Percentiles rank a stretch among this genome's conserved stretches.
phyloP scores from a whole-genome alignment of 2,888 invertebrate species.

The Dolichomitus sp. region DNA sequence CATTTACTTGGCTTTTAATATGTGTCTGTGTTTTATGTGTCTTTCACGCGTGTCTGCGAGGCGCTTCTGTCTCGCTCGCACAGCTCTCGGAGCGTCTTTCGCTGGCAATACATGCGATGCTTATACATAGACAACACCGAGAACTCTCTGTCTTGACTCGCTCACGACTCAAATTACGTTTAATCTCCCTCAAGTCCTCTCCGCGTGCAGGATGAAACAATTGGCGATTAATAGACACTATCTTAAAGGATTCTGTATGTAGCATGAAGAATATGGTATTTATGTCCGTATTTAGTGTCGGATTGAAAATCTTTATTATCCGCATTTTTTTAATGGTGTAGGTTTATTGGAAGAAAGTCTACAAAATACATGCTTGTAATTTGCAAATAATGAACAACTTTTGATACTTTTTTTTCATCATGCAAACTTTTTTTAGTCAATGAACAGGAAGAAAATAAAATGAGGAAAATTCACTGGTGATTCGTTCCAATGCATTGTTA shows the following conservation, averaged over 20 bases:
- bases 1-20: constrained; percentile 26
- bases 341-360: neutral
- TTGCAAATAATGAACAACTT: too few relatives aligned
- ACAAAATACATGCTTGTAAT: too few relatives aligned
- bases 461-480: too few relatives aligned
- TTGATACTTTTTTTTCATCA: too few relatives aligned
- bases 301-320: neutral
- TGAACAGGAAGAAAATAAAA: too few relatives aligned
- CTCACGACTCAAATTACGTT: constrained; percentile 30
- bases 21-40: constrained; percentile 8
- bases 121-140: neutral
- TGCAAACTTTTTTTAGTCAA: too few relatives aligned
- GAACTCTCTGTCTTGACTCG: constrained; percentile 1
- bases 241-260: neutral
- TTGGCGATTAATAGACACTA: constrained; percentile 18
- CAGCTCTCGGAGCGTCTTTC: constrained; percentile 25
- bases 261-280: neutral
- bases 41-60: constrained; percentile 13
- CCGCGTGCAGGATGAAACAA: constrained; percentile 11
- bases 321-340: neutral
- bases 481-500: too few relatives aligned
- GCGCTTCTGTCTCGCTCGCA: constrained; percentile 48
- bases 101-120: constrained; percentile 10
- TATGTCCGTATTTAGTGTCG: neutral
- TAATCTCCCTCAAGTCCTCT: neutral